A percentile compares a stretch with the other conserved stretches of the same genome.
Conservation (phyloP, 2,888 invertebrate species). For the Arctia plantaginis region DNA sequence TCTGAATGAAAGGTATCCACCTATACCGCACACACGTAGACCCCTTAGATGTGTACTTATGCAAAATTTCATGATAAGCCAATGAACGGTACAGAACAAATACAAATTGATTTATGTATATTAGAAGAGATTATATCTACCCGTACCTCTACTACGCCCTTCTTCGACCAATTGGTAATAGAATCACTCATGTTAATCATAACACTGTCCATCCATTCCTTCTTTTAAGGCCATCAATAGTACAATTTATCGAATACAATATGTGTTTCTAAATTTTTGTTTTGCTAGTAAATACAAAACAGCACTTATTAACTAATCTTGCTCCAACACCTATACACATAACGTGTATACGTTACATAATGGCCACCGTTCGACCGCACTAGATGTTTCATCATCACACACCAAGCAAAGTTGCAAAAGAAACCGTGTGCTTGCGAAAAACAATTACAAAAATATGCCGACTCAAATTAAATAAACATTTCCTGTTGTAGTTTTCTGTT, state of each 20-base stretch:
- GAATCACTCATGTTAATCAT: neutral
- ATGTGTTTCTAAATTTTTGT: neutral
- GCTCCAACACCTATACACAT: neutral
- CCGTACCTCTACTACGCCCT: too few species aligned
- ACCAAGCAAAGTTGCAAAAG: neutral
- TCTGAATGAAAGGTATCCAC: too few species aligned
- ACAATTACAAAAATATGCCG: constrained; percentile 2
- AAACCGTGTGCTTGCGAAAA: constrained; percentile 1
- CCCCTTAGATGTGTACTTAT: too few species aligned
- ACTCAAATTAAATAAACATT: neutral
- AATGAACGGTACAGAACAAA: too few species aligned
- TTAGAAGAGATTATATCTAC: too few species aligned
- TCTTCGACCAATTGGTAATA: too few species aligned
- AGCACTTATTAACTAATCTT: neutral
- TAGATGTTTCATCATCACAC: neutral
- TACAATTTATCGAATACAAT: neutral
- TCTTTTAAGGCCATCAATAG: neutral
- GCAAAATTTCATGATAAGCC: neutral
- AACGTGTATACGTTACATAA: neutral
- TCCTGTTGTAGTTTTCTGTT: constrained; percentile 2
- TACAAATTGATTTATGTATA: too few species aligned
- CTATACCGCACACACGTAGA: too few species aligned
- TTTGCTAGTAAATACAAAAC: neutral
- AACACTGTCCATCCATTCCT: neutral
- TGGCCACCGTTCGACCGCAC: neutral